Base-by-base conservation (phyloP, 1,140 invertebrate genomes). In the Drosophila yakuba region DNA sequence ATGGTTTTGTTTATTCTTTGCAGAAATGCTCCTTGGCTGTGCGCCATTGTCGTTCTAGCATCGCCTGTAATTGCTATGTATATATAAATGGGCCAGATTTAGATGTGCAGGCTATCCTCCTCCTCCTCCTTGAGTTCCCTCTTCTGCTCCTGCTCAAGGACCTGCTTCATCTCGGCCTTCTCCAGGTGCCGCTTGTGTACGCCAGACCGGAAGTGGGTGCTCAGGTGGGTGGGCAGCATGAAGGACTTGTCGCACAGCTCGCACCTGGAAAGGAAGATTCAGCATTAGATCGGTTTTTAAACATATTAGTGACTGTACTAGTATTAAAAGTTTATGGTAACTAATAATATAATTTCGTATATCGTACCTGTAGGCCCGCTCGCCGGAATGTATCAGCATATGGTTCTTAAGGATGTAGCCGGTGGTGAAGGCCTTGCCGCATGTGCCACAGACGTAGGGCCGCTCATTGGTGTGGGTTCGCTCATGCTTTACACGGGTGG, bases 401-500 rank as follows among this genome's bases (percentile, higher is more conserved):
- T 90, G 86, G 52, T 90, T 90, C 44, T 90, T 90, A 0, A 90
- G 76, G 55, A 90, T 86, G 54, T 90, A 86, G 23, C 83, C 93
- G 72, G 94, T 94, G 15, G 94, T 94, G 58, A 94, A 94, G 10
- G 94, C 94, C 79, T 94, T 94, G 12, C 93, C 94, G 63, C 94
- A 94, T 57, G 93, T 93, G 23, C 89, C 90, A 66, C 94, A 94
- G 64, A 93, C 94, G 68, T 94, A 94, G 4, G 94, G 94, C 8
- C 94, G 83, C 69, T 94, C 94, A 61, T 94, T 94, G 23, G 94
- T 94, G 80, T 94, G 94, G 48, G 94, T 94, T 11, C 94, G 78
- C 44, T 90, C 86, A 14, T 90, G 86, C 61, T 90, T 90, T 2
- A 90, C 86, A 1, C 82, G 75, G 7, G 86, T 91, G 41, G 82